Percentiles rank a stretch among this genome's conserved stretches.
These are phyloP conservation scores for Rhineura floridana DNA, from an alignment of 2,113 vertebrate species.

Conservation along the genomic window DNA sequence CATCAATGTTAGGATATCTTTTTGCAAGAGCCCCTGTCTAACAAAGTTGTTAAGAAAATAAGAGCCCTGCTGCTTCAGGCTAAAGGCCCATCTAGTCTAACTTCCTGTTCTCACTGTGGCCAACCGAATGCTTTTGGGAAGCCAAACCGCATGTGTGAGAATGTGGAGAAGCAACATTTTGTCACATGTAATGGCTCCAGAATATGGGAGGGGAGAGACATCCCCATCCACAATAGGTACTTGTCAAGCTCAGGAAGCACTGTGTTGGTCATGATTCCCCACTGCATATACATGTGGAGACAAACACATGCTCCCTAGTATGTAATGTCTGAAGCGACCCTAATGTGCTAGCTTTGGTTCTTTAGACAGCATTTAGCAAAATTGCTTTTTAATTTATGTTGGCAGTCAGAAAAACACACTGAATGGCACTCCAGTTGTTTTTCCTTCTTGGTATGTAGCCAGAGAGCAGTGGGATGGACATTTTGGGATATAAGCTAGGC, in stretches of 20 bases:
- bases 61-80: too few species aligned
- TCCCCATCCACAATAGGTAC: neutral
- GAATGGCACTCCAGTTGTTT: slow-evolving; percentile 12
- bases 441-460: slow-evolving; percentile 12
- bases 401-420: neutral
- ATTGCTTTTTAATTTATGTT: slow-evolving; percentile 19
- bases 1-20: too few species aligned
- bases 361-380: neutral
- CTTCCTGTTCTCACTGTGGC: too few species aligned
- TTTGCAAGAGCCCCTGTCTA: too few species aligned
- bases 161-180: too few species aligned
- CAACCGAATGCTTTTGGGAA: too few species aligned
- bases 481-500: neutral
- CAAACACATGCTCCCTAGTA: neutral
- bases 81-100: too few species aligned
- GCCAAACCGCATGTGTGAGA: too few species aligned
- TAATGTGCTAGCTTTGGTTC: neutral
- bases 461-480: slow-evolving; percentile 10
- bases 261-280: neutral
- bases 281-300: neutral
- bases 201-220: too few species aligned
- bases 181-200: neutral
- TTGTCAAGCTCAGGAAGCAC: neutral
- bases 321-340: neutral
- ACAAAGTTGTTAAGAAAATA: too few species aligned